phyloP scores from a whole-genome alignment of 1,140 invertebrate genomes.

The Hyposmocoma kahamanoa region DNA sequence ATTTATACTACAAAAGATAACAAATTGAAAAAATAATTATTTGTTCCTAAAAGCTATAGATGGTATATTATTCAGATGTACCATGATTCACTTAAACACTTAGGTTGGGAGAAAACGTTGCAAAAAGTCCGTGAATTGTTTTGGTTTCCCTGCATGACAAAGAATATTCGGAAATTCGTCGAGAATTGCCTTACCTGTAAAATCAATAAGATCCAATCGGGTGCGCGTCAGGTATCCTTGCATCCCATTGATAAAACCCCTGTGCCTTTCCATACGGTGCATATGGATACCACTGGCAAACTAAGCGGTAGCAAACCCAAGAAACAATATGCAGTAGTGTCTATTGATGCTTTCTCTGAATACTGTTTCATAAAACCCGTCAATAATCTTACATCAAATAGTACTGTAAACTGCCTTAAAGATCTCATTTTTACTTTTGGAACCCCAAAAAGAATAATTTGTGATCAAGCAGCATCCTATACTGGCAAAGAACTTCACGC shows the following conservation, averaged over 20 bases:
- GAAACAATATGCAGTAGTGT: constrained; percentile 22
- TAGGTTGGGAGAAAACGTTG: constrained; percentile 7
- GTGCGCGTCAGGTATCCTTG: constrained; percentile 11
- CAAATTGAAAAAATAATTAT: constrained; percentile 15
- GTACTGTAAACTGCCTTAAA: constrained; percentile 6
- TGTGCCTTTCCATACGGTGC: constrained; percentile 28
- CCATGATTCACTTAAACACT: constrained; percentile 16
- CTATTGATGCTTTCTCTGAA: constrained; percentile 21
- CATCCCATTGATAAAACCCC: constrained; percentile 23
- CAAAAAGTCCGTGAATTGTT: background rate
- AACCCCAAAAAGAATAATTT: constrained; percentile 16
- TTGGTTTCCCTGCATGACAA: constrained; percentile 18
- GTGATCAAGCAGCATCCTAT: constrained; percentile 18
- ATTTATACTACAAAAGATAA: background rate
- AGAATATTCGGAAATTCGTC: constrained; percentile 20
- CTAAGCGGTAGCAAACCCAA: constrained; percentile 16
- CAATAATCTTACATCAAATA: constrained; percentile 2
- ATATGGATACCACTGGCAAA: constrained; percentile 30
- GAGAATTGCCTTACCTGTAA: constrained; percentile 31
- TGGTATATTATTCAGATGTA: constrained; percentile 36
- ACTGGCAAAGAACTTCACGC: constrained; percentile 14
- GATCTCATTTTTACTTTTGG: constrained; percentile 23
- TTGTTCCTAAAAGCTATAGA: constrained; percentile 24
- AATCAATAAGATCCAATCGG: constrained; percentile 19
- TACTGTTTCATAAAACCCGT: constrained; percentile 12